These are phyloP conservation scores for Colistium nudipinnis DNA, from an alignment of 2,113 vertebrate species.

Conservation along the genomic window DNA sequence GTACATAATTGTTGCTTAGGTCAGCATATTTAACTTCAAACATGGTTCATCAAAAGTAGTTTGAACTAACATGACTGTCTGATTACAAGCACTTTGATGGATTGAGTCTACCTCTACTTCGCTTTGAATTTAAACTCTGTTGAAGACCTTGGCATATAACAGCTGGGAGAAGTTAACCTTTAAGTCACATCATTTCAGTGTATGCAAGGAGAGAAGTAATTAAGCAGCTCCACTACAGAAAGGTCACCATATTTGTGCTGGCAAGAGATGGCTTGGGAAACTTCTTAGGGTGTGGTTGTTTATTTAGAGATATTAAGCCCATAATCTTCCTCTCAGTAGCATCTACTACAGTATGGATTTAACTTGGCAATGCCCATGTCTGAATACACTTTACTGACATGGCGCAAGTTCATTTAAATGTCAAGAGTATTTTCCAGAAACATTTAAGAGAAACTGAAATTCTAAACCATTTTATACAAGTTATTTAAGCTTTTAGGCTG, in stretches of 20 bases:
- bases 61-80: conserved; percentile 19
- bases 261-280: conserved; percentile 59
- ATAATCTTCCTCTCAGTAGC: conserved; percentile 17
- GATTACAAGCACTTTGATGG: conserved; percentile 54
- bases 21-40: conserved; percentile 36
- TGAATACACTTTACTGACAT: conserved; percentile 6
- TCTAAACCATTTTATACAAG: conserved; percentile 42
- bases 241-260: conserved; percentile 72
- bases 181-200: conserved; percentile 63
- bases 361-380: conserved; percentile 6
- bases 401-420: conserved; percentile 2
- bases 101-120: conserved; percentile 27
- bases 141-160: conserved; percentile 61
- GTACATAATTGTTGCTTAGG: conserved; percentile 21
- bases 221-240: conserved; percentile 69
- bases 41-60: conserved; percentile 26
- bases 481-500: conserved; percentile 43
- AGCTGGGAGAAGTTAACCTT: conserved; percentile 76
- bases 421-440: background rate
- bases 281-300: conserved; percentile 50
- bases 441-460: background rate
- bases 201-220: conserved; percentile 75
- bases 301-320: conserved; percentile 55
- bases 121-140: conserved; percentile 36
- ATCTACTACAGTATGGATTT: conserved; percentile 20